Evolutionary conservation across 2,797 vertebrate species (phyloP), one percentile per base, ranked within the genome.

Genomic region (Huso huso): DNA sequence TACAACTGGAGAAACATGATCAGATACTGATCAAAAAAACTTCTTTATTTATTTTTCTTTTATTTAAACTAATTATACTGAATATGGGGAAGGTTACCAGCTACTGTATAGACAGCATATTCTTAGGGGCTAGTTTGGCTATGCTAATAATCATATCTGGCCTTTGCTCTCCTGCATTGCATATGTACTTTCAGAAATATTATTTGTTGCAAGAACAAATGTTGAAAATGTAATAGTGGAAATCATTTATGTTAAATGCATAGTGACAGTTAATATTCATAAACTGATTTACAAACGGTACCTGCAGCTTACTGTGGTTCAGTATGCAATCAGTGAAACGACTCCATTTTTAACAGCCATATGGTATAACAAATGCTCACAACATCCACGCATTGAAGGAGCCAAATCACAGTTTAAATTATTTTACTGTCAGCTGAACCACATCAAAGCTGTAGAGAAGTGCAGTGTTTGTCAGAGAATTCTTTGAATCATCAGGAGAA

Each of bases 241-340:
- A 18, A 18, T 1, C 18, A 18, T 75, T 83, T 82, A 62, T 64
- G 68, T 55, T 18, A 18, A 18, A 55, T 55, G 10, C 51, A 62
- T 49, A 49, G 51, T 81, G 81, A 87, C 86, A 85, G 86, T 82
- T 87, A 79, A 77, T 81, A 18, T 81, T 86, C 79, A 79, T 73
- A 78, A 78, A 80, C 77, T 51, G 73, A 73, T 75, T 77, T 69
- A 71, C 77, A 80, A 69, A 73, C 66, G 63, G 72, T 80, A 86
- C 86, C 85, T 88, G 84, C 79, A 76, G 79, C 58, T 9, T 75
- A 66, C 76, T 2, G 64, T 52, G 49, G 72, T 73, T 81, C 83
- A 80, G 87, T 74, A 78, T 81, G 80, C 79, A 81, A 84, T 86
- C 85, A 84, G 79, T 76, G 77, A 11, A 75, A 78, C 77, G 83